phyloP scores from a whole-genome alignment of 2,113 vertebrate genomes.

The Actinemys pallida region DNA sequence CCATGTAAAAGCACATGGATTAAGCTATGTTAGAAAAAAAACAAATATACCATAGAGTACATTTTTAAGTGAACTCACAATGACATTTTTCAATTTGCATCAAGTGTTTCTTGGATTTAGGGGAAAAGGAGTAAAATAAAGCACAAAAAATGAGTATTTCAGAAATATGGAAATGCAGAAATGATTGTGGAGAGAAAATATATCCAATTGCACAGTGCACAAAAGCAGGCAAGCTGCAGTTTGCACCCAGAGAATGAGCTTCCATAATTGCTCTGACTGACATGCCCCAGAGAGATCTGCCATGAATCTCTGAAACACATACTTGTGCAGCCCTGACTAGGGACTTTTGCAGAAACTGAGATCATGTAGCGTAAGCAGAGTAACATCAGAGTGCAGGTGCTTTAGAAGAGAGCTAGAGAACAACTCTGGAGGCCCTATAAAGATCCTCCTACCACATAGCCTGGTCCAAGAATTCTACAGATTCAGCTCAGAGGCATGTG shows the following conservation, averaged over 20 bases:
- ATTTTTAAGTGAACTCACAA: neutral
- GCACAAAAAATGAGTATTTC: neutral
- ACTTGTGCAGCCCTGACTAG: neutral
- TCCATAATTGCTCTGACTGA: neutral
- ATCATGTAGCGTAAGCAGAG: neutral
- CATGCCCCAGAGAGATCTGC: neutral
- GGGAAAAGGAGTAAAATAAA: neutral
- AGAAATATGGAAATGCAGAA: neutral
- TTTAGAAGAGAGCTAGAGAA: neutral
- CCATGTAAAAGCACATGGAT: neutral
- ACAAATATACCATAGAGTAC: neutral
- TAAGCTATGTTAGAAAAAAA: neutral
- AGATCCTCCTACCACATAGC: too few relatives aligned
- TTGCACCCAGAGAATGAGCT: neutral
- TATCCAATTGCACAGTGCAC: neutral
- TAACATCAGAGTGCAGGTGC: neutral
- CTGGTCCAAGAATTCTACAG: too few relatives aligned
- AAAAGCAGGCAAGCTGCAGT: neutral
- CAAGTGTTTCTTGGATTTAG: neutral
- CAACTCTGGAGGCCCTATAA: too few relatives aligned
- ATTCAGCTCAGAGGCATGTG: too few relatives aligned
- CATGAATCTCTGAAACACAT: neutral
- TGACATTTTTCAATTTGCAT: neutral
- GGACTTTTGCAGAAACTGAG: neutral
- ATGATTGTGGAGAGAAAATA: neutral